These are phyloP conservation scores for Cyclopterus lumpus DNA, from an alignment of 2,797 vertebrate genomes.

Conservation along the genomic window DNA sequence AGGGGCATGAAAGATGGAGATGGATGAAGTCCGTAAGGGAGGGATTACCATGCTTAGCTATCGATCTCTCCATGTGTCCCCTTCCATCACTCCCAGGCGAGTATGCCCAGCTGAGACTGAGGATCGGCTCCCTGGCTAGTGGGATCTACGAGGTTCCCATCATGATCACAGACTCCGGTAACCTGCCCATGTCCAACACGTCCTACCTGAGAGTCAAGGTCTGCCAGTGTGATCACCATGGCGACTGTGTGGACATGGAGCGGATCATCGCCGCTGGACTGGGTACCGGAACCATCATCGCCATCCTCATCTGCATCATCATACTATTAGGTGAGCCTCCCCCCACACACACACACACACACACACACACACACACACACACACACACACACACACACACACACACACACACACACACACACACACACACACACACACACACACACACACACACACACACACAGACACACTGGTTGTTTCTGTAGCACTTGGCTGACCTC, in stretches of 20 bases:
- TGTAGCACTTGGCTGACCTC: not conserved
- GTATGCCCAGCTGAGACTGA: conserved; percentile 91
- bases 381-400: not conserved
- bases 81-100: conserved; percentile 83
- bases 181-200: conserved; percentile 93
- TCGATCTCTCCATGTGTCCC: not conserved
- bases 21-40: not conserved
- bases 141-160: conserved; percentile 95
- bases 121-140: conserved; percentile 89
- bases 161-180: conserved; percentile 96
- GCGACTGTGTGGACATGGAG: conserved; percentile 95
- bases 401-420: not conserved
- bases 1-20: not conserved
- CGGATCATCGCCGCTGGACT: conserved; percentile 92
- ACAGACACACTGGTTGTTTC: not conserved
- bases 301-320: conserved; percentile 97
- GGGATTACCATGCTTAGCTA: not conserved
- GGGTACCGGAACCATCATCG: conserved; percentile 95
- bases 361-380: not conserved
- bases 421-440: too few species aligned
- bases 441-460: not conserved
- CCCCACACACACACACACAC: too few species aligned
- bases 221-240: conserved; percentile 94
- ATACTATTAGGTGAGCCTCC: conserved; percentile 90
- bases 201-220: conserved; percentile 94